phyloP scores from a whole-genome alignment of 2,797 vertebrate species.

The Eospalax fontanierii region DNA sequence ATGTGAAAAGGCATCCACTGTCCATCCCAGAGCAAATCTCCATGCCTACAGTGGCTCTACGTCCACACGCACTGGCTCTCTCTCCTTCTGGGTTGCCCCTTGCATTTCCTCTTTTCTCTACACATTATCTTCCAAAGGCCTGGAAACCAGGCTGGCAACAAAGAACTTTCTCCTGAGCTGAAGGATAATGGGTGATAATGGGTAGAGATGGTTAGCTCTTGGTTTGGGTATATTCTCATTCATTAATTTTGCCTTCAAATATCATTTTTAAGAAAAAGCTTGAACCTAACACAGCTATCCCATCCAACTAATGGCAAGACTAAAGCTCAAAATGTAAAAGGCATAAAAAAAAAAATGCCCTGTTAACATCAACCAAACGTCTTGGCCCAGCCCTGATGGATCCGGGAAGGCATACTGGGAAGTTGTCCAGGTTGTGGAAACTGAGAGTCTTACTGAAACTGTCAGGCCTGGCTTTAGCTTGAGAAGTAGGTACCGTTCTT shows the following conservation, averaged over 20 bases:
- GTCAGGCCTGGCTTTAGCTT: neutral
- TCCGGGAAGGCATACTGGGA: neutral
- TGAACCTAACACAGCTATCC: neutral
- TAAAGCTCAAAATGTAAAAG: neutral
- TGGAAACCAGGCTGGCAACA: neutral
- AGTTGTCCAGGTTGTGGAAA: too few relatives aligned
- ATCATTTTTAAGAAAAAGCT: neutral
- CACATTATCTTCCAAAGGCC: neutral
- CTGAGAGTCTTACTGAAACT: neutral
- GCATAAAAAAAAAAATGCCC: accelerated
- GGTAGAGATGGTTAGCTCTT: neutral
- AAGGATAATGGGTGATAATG: neutral
- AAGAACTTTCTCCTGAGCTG: neutral
- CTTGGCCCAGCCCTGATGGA: neutral
- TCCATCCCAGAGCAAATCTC: neutral
- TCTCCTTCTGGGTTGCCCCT: neutral
- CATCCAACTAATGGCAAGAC: accelerated
- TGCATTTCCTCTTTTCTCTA: neutral
- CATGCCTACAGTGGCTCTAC: too few relatives aligned
- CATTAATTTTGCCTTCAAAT: neutral
- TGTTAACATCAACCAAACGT: neutral
- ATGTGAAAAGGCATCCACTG: accelerated
- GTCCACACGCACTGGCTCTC: neutral
- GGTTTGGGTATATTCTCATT: neutral
- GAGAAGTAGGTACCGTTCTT: neutral